Evolutionary conservation across 2,888 invertebrate genomes (phyloP), one percentile per base, ranked within the genome.

Genomic region (Octonoba sinensis): DNA sequence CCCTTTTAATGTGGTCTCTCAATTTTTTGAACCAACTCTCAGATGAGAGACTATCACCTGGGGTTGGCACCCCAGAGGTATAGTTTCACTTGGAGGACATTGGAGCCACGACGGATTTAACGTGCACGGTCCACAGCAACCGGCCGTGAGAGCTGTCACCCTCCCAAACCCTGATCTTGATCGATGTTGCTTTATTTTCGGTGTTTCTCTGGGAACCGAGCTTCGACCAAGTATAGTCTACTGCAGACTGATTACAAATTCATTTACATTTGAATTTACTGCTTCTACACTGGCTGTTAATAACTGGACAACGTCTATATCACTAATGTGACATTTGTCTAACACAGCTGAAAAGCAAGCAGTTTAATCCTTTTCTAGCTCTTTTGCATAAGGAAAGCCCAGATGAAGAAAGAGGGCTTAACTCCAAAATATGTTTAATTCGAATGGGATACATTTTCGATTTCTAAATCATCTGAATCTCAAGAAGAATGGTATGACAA

Each of bases 281-380:
- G 60, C 20, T 60, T 60, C 60, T 20, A 60, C 60, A 27, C 60
- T 22, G 60, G 60, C 60, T 60, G 60, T 60, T 60, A 60, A 60
- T 60, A 60, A 60, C 18, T 60, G 22, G 60, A 60, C 60, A 16
- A 4, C 60, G 24, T 60, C 13, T 60, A 20, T 60, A 18, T 60
- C 60, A 16, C 36, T 60, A 60, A 60, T 60, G 22, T 60, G 22
- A 60, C 16, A 60, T 60, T 60, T 60, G 60, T 27, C 36, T 60
- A 60, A 60, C 16, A 16, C 60, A 22, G 22, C 18, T 15, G 60
- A 22, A 60, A 60, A 24, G 36, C 60, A 12, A 60, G 22, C 60
- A 60, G 60, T 27, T 24, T 22, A 60, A 60, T 60, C 13, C 24
- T 6, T 60, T 60, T 60, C 22, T 15, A 15, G 60, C 18, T 20